These are phyloP conservation scores for Myotis lucifugus DNA, from an alignment of 2,113 vertebrate genomes.

Conservation along the genomic window DNA sequence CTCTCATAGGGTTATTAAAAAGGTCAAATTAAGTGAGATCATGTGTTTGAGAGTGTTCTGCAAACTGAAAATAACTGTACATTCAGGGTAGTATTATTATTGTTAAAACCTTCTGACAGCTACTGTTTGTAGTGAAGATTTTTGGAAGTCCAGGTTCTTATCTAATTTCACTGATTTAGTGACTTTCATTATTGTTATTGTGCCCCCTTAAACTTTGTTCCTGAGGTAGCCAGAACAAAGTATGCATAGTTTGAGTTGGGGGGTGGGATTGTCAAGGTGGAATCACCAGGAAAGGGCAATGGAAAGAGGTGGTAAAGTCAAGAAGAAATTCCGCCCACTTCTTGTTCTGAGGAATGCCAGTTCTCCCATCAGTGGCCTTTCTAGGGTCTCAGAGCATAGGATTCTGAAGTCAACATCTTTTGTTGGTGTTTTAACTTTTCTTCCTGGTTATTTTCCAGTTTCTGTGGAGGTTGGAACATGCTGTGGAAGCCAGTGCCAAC, in stretches of 20 bases:
- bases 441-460: constrained; percentile 39
- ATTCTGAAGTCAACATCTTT: background rate
- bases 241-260: background rate
- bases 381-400: background rate
- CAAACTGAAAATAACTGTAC: background rate
- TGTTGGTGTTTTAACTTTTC: background rate
- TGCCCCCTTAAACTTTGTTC: background rate
- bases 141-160: background rate
- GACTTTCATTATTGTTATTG: background rate
- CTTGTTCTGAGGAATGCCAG: background rate
- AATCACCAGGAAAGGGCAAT: background rate
- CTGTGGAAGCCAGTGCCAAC: background rate
- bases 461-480: constrained; percentile 18
- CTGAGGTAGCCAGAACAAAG: background rate
- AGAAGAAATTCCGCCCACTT: background rate
- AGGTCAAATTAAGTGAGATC: constrained; percentile 28
- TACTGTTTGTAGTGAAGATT: background rate
- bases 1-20: background rate
- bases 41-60: background rate
- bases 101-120: background rate
- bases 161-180: background rate
- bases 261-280: background rate
- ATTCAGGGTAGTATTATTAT: background rate
- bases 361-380: background rate
- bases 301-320: background rate